Conservation (phyloP, 2,113 vertebrate genomes). For the Sisor rabdophorus region DNA sequence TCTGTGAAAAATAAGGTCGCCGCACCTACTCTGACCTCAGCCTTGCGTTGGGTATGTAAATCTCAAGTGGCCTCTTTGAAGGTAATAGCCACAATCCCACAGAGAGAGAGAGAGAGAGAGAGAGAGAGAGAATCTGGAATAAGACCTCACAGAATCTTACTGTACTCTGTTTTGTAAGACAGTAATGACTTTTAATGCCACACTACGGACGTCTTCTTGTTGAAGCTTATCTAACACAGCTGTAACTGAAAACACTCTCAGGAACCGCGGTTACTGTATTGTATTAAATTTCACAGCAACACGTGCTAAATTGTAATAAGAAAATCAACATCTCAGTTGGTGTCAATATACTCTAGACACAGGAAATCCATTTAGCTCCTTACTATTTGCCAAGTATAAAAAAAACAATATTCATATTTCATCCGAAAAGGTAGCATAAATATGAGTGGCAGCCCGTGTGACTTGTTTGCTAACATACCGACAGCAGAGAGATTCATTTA, state of each 20-base stretch:
- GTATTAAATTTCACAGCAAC: constrained; percentile 26
- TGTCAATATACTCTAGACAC: constrained; percentile 24
- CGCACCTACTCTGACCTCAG: constrained; percentile 53
- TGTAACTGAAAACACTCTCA: background rate
- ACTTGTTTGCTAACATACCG: constrained; percentile 5
- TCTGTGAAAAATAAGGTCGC: constrained; percentile 64
- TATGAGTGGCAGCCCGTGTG: background rate
- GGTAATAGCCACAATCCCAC: constrained; percentile 4
- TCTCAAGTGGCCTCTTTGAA: constrained; percentile 47
- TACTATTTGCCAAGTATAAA: background rate
- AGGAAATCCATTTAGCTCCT: constrained; percentile 31
- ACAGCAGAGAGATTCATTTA: background rate
- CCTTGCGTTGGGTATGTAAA: constrained; percentile 65
- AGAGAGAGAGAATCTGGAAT: background rate
- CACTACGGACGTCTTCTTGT: constrained; percentile 15
- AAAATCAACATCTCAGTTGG: constrained; percentile 30
- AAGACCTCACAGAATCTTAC: background rate
- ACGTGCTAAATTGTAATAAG: constrained; percentile 36
- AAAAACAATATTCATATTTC: constrained; percentile 14
- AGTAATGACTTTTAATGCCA: constrained; percentile 4
- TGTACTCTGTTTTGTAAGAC: background rate
- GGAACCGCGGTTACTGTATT: constrained; percentile 22
- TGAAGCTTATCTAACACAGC: background rate
- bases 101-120: background rate
- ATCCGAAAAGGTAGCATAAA: constrained; percentile 1